Conservation (phyloP, 2,888 invertebrate genomes). For the Tiliacea citrago region DNA sequence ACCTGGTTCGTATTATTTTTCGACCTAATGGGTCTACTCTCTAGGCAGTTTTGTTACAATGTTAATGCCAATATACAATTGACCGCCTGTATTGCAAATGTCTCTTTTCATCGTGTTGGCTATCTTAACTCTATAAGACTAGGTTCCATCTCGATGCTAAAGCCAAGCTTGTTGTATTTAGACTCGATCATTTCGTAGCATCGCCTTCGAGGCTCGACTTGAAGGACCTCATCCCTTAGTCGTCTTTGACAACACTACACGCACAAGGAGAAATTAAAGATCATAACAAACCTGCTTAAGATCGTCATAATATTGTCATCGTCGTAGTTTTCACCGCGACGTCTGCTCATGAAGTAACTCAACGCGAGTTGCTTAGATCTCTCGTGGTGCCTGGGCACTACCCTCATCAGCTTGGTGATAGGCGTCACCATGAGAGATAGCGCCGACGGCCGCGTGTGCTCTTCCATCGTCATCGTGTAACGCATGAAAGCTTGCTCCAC, state of each 20-base stretch:
- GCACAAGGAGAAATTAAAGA: neutral
- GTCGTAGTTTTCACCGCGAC: conserved; percentile 49
- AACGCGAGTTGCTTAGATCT: conserved; percentile 40
- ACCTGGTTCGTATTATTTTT: neutral
- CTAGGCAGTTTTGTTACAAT: neutral
- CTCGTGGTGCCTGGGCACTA: conserved; percentile 61
- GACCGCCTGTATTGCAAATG: neutral
- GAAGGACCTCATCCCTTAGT: neutral
- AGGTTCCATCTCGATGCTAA: neutral
- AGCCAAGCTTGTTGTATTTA: neutral
- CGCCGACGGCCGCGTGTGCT: conserved; percentile 60
- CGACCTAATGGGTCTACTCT: too few relatives aligned
- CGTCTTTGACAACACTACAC: neutral
- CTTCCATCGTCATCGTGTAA: conserved; percentile 60
- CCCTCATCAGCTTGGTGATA: conserved; percentile 57
- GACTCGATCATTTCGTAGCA: neutral
- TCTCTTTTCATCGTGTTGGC: neutral
- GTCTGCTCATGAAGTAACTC: conserved; percentile 52
- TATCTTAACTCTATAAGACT: neutral
- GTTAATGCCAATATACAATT: neutral
- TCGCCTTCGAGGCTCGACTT: neutral
- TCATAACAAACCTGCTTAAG: conserved; percentile 52
- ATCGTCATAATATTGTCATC: conserved; percentile 53
- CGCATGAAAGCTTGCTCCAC: conserved; percentile 50
- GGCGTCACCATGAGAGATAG: conserved; percentile 63